These are phyloP conservation scores for Acanthis flammea DNA, from an alignment of 2,797 vertebrate species.

Conservation along the genomic window DNA sequence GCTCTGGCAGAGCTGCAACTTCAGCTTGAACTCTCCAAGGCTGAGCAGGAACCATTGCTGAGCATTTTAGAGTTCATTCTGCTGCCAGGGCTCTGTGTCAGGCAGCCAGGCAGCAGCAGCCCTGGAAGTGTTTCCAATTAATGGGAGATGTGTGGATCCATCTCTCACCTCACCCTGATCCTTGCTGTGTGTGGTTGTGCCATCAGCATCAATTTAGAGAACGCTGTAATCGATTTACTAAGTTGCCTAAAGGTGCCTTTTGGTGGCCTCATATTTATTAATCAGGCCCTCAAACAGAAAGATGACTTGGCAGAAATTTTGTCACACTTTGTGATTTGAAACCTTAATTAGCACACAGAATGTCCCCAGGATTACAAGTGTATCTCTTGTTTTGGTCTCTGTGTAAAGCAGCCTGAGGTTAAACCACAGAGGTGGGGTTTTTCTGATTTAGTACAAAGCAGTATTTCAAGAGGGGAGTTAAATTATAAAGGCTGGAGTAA, in stretches of 20 bases:
- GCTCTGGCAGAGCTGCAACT: not conserved
- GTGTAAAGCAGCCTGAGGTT: not conserved
- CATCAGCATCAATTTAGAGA: not conserved
- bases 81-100: not conserved
- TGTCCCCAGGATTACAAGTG: not conserved
- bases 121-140: not conserved
- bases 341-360: not conserved
- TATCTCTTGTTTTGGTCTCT: not conserved
- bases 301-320: constrained; percentile 30
- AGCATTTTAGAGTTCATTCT: not conserved
- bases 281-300: not conserved
- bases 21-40: not conserved
- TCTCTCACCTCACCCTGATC: not conserved
- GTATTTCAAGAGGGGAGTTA: not conserved
- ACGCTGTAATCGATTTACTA: not conserved
- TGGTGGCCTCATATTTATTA: constrained; percentile 35
- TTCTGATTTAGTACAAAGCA: not conserved
- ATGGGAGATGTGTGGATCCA: not conserved
- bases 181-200: not conserved
- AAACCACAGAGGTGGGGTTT: not conserved
- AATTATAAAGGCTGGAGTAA: not conserved
- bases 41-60: not conserved
- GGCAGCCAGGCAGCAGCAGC: not conserved
- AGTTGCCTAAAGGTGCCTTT: constrained; percentile 13
- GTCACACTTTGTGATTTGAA: not conserved